A percentile compares a stretch with the other conserved stretches of the same genome.
Conservation (phyloP, 2,113 vertebrate genomes). For the Tachycineta bicolor region DNA sequence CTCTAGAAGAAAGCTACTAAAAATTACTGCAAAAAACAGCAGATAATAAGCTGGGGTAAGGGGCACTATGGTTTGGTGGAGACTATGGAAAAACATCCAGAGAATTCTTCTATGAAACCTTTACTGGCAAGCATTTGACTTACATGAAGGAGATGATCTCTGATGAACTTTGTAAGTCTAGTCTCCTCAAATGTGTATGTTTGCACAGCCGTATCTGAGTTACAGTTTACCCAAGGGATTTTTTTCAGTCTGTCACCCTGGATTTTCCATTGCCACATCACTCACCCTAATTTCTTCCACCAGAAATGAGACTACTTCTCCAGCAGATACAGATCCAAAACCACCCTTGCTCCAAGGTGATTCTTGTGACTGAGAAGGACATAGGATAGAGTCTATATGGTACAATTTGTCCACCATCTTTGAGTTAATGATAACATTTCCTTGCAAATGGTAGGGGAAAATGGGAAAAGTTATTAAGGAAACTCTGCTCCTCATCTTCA, state of each 20-base stretch:
- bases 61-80: not conserved
- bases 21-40: not conserved
- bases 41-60: not conserved
- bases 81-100: not conserved
- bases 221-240: not conserved
- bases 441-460: not conserved
- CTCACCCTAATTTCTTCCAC: not conserved
- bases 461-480: not conserved
- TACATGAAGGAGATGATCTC: not conserved
- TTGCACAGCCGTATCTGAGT: not conserved
- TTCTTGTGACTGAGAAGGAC: not conserved
- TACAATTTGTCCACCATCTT: not conserved
- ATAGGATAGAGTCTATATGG: not conserved
- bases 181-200: not conserved
- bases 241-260: not conserved
- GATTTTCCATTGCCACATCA: not conserved
- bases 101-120: not conserved
- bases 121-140: not conserved
- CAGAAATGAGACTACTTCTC: not conserved
- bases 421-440: not conserved
- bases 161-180: not conserved
- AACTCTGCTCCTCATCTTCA: not conserved
- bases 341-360: not conserved
- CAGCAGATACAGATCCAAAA: not conserved
- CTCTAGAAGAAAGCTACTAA: slow-evolving; percentile 68